Base-by-base conservation (phyloP, 2,888 invertebrate species). In the Xestia ashworthii region DNA sequence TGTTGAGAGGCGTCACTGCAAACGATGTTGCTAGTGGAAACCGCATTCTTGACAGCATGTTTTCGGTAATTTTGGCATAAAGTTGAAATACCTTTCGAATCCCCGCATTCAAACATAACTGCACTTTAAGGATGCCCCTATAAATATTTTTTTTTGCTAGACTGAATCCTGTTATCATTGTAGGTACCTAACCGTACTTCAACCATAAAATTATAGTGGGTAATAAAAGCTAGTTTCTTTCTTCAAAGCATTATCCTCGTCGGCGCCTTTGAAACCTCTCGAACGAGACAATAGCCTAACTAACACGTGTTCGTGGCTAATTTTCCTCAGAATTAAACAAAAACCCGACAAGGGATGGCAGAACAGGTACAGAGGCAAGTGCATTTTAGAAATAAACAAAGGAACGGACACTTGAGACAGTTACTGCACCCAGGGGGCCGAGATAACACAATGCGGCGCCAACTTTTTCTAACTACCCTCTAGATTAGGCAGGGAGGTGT, bases 321-420 rank as follows among this genome's bases (percentile, higher is more conserved):
- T 93, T 90, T 90, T 95, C 93, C 92, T 86, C 32, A 88, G 94
- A 93, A 93, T 76, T 82, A 88, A 82, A 87, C 83, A 83, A 82
- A 84, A 90, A 67, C 76, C 70, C 68, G 79, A 92, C 93, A 94
- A 93, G 91, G 83, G 90, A 71, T 78, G 86, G 77, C 87, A 89
- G 90, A 92, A 93, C 94, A 95, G 94, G 94, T 94, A 94, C 93
- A 83, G 90, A 88, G 90, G 90, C 95, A 95, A 95, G 94, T 94
- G 94, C 91, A 83, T 88, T 88, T 89, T 70, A 41, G 74, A 67
- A 81, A 89, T 91, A 94, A 93, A 94, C 93, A 95, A 95, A 93
- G 84, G 87, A 84, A 89, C 88, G 89, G 89, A 88, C 86, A 90
- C 91, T 92, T 90, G 93, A 94, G 93, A 93, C 94, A 93, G 92